Conservation (phyloP, 2,113 vertebrate species). For the Bujurquina vittata region DNA sequence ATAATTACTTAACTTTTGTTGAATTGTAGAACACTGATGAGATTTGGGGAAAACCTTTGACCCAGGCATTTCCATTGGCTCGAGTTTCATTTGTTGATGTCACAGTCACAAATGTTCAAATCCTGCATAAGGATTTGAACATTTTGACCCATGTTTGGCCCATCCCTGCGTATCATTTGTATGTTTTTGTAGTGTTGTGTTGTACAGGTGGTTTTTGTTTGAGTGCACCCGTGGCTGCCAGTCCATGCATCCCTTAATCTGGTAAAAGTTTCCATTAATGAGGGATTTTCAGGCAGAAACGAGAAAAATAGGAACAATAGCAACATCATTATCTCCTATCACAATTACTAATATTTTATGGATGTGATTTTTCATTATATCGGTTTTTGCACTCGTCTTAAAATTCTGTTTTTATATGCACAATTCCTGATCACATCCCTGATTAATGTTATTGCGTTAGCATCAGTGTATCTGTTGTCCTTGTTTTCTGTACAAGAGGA, state of each 20-base stretch:
- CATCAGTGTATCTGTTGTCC: conserved; percentile 26
- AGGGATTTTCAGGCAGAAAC: conserved; percentile 45
- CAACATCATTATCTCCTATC: conserved; percentile 39
- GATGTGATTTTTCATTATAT: conserved; percentile 34
- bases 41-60: neutral
- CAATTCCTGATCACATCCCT: conserved; percentile 54
- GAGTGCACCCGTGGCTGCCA: conserved; percentile 24
- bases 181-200: neutral
- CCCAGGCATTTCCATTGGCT: neutral
- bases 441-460: conserved; percentile 56
- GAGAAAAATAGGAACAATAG: conserved; percentile 43
- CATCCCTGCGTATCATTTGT: neutral
- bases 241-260: conserved; percentile 41
- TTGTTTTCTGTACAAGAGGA: conserved; percentile 53
- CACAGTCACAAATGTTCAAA: neutral
- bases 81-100: neutral
- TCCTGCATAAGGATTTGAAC: neutral
- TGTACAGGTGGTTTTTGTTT: neutral
- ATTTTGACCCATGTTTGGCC: neutral
- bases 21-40: neutral
- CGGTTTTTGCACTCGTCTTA: conserved; percentile 23
- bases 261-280: conserved; percentile 39
- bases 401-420: conserved; percentile 4
- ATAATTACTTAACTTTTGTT: neutral
- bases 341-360: conserved; percentile 33